Percentiles rank a stretch among this genome's conserved stretches.
phyloP scores from a whole-genome alignment of 2,113 vertebrate genomes.

The Alligator mississippiensis region DNA sequence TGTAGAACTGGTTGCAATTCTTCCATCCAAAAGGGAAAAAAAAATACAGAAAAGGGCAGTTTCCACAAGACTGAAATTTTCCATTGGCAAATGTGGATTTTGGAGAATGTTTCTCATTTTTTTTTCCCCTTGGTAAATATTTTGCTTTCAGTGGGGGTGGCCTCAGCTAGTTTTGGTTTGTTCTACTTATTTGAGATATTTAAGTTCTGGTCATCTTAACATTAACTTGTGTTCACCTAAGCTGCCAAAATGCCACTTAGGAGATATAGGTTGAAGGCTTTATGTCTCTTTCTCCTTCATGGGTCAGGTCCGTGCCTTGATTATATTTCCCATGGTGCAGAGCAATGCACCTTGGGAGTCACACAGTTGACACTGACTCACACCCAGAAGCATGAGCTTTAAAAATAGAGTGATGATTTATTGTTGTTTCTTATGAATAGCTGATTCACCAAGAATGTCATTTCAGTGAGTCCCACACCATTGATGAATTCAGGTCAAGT shows the following conservation, averaged over 20 bases:
- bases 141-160: neutral
- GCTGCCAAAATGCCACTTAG: neutral
- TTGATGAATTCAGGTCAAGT: no score
- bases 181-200: neutral
- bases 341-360: neutral
- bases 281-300: neutral
- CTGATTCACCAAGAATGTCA: no score
- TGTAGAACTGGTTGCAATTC: no score
- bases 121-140: rapidly evolving
- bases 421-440: no score
- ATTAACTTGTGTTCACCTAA: neutral
- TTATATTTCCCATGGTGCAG: neutral
- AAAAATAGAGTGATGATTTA: no score
- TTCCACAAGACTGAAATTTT: neutral
- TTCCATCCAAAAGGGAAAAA: no score
- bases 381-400: neutral
- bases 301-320: neutral
- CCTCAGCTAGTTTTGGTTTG: neutral
- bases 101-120: neutral
- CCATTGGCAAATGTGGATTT: neutral
- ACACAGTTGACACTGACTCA: neutral
- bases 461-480: no score
- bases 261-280: neutral
- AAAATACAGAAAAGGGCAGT: neutral
- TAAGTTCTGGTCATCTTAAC: neutral